These are phyloP conservation scores for Tyrannus savana DNA, from an alignment of 2,113 vertebrate genomes.

Conservation along the genomic window DNA sequence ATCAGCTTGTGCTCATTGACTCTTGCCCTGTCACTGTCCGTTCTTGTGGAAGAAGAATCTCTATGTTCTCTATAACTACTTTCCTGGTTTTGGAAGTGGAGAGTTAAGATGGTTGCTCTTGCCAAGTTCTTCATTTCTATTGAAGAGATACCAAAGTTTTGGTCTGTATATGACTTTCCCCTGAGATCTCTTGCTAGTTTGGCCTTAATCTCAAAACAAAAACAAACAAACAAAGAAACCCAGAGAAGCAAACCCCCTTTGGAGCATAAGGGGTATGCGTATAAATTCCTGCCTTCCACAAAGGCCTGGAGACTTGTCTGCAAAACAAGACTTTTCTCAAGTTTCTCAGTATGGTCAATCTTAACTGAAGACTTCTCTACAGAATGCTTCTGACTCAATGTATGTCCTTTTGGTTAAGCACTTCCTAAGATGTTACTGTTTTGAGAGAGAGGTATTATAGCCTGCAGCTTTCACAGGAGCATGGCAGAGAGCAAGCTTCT, in stretches of 20 bases:
- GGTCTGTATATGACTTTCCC: neutral
- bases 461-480: neutral
- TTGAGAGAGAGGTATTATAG: neutral
- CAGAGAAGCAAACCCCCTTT: neutral
- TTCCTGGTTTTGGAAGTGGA: neutral
- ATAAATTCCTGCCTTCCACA: neutral
- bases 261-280: no score
- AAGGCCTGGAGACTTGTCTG: neutral
- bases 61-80: neutral
- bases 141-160: neutral
- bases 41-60: neutral
- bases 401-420: neutral
- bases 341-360: neutral
- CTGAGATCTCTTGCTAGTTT: neutral
- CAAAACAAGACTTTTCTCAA: neutral
- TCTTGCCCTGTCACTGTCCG: neutral
- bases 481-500: neutral
- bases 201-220: neutral
- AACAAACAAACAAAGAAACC: neutral
- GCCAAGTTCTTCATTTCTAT: neutral
- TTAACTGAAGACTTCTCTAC: neutral
- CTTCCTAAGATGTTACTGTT: neutral
- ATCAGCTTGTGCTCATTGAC: neutral
- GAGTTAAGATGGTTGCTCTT: neutral
- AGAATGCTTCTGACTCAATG: neutral